Conservation (phyloP, 2,797 vertebrate species). For the Mycteria americana region DNA sequence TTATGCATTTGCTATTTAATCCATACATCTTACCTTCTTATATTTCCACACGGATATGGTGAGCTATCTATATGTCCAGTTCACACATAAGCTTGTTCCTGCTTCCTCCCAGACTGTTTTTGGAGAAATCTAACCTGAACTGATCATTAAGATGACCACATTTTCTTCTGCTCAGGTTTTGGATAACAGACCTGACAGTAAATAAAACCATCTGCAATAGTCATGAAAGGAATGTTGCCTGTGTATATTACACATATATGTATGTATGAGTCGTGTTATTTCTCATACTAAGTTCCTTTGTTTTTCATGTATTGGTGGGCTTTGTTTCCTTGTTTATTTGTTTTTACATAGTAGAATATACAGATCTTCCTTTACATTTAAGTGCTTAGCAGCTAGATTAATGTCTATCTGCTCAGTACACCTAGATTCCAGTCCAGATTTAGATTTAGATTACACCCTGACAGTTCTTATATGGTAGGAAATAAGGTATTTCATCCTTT, state of each 20-base stretch:
- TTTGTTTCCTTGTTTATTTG: neutral
- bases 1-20: neutral
- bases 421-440: neutral
- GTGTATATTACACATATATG: neutral
- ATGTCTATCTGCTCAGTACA: neutral
- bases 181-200: neutral
- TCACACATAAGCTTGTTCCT: neutral
- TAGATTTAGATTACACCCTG: neutral
- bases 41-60: neutral
- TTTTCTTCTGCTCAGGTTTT: neutral
- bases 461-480: neutral
- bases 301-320: neutral
- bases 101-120: neutral
- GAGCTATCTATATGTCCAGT: neutral
- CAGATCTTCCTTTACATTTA: neutral
- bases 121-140: neutral
- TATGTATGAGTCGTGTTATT: neutral
- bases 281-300: neutral
- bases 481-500: neutral
- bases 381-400: neutral
- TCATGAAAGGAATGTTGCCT: neutral
- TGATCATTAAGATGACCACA: neutral
- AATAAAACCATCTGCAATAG: neutral
- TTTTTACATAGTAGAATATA: neutral
- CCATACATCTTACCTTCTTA: neutral